phyloP scores from a whole-genome alignment of 2,797 vertebrate genomes.

The Galagoides demidoff region DNA sequence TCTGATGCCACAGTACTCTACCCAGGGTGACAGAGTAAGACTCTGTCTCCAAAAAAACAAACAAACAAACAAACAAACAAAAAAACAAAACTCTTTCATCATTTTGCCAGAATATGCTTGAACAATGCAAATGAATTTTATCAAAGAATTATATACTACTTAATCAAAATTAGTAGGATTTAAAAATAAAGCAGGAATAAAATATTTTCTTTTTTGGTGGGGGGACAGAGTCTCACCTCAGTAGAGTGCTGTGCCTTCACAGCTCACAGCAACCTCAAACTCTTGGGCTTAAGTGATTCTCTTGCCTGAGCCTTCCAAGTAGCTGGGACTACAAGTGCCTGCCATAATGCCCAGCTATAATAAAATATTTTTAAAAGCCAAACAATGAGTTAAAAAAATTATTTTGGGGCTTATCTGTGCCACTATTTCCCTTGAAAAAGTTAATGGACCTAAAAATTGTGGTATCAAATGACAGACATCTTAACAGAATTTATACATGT shows the following conservation, averaged over 20 bases:
- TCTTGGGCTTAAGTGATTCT: no score
- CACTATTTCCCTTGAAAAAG: not conserved
- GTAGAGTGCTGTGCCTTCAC: no score
- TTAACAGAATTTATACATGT: not conserved
- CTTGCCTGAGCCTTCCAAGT: no score
- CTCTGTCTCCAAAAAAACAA: no score
- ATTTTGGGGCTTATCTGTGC: not conserved
- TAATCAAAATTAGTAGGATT: not conserved
- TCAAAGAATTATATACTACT: not conserved
- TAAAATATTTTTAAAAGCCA: not conserved
- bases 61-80: no score
- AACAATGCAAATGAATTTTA: not conserved
- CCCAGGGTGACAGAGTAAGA: no score
- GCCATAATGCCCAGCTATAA: not conserved
- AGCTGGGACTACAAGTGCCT: no score
- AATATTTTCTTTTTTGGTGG: not conserved
- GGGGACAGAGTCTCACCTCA: no score
- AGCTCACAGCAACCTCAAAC: no score
- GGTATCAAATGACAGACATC: not conserved
- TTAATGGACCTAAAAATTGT: not conserved
- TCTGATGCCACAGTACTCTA: no score
- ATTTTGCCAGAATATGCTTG: not conserved
- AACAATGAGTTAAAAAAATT: not conserved
- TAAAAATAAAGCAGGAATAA: not conserved
- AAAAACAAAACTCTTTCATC: not conserved